Conservation (phyloP, 2,113 vertebrate genomes). For the Heterotilapia buettikoferi region DNA sequence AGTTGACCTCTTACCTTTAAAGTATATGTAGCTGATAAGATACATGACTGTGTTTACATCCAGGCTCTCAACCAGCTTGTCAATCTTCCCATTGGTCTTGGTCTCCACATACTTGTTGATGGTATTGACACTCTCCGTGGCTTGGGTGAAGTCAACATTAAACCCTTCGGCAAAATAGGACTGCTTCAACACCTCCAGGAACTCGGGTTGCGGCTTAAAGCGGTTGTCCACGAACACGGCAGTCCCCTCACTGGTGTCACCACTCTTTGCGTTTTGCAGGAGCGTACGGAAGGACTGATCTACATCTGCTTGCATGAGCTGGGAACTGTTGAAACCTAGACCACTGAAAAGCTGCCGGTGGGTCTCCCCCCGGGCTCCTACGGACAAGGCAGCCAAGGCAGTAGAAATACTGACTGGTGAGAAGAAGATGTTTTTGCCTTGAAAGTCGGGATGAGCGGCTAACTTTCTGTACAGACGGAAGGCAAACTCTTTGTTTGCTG, state of each 20-base stretch:
- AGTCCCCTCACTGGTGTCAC: constrained; percentile 36
- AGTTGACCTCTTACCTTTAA: constrained; percentile 58
- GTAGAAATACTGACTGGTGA: constrained; percentile 74
- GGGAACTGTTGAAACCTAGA: background rate
- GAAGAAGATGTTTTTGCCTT: constrained; percentile 75
- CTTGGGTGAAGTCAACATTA: constrained; percentile 52
- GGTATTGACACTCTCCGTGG: constrained; percentile 3
- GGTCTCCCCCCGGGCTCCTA: constrained; percentile 63
- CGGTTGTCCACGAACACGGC: constrained; percentile 52
- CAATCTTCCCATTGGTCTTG: constrained; percentile 66
- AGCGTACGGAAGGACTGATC: constrained; percentile 29
- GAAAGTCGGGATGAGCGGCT: constrained; percentile 14
- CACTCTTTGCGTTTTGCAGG: background rate
- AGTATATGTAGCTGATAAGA: constrained; percentile 72
- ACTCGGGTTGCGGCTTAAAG: constrained; percentile 21
- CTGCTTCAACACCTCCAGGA: constrained; percentile 49
- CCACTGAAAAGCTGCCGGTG: constrained; percentile 63
- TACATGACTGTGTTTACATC: constrained; percentile 55
- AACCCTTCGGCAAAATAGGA: constrained; percentile 57
- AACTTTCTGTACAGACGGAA: constrained; percentile 70
- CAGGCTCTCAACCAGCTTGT: constrained; percentile 47
- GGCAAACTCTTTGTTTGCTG: constrained; percentile 67
- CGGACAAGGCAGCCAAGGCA: constrained; percentile 70
- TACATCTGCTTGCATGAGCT: constrained; percentile 11
- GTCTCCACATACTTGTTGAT: constrained; percentile 57